These are phyloP conservation scores for Phortica variegata DNA, from an alignment of 1,140 invertebrate genomes.

Conservation along the genomic window DNA sequence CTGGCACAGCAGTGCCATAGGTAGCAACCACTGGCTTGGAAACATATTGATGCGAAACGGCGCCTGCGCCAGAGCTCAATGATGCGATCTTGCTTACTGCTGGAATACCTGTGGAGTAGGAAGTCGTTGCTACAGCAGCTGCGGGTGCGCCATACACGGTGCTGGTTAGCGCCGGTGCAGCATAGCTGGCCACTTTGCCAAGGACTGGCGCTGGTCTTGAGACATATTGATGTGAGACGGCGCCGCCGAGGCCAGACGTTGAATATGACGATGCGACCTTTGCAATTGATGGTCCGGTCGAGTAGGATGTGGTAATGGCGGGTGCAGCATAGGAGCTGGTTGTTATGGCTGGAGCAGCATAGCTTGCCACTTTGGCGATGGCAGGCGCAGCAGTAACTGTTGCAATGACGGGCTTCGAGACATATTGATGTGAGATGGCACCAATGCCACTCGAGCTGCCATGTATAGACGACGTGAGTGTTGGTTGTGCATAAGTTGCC, in stretches of 20 bases:
- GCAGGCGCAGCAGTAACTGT: slow-evolving; percentile 20
- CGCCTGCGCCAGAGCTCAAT: background rate
- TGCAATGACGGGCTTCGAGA: slow-evolving; percentile 32
- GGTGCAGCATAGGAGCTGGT: slow-evolving; percentile 12
- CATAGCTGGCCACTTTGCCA: slow-evolving; percentile 16
- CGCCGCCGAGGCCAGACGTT: background rate
- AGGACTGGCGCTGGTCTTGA: slow-evolving; percentile 21
- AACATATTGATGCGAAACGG: slow-evolving; percentile 9
- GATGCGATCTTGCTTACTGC: too few species aligned
- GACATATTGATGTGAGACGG: slow-evolving; percentile 22
- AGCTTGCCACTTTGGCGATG: slow-evolving; percentile 30
- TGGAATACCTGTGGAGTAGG: too few species aligned
- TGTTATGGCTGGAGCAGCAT: slow-evolving; percentile 29
- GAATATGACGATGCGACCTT: background rate
- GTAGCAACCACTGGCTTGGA: slow-evolving; percentile 11
- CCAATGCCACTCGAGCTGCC: slow-evolving; percentile 12
- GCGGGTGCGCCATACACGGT: slow-evolving; percentile 5
- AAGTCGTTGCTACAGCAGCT: slow-evolving; percentile 11
- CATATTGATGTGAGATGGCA: slow-evolving; percentile 40
- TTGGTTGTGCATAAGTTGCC: too few species aligned
- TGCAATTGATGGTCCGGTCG: slow-evolving; percentile 3
- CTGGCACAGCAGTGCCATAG: slow-evolving; percentile 16
- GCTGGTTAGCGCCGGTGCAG: slow-evolving; percentile 4
- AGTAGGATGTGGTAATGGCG: background rate
- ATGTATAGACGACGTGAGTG: background rate